Conservation (phyloP, 2,797 vertebrate species). For the Vireo griseus region DNA sequence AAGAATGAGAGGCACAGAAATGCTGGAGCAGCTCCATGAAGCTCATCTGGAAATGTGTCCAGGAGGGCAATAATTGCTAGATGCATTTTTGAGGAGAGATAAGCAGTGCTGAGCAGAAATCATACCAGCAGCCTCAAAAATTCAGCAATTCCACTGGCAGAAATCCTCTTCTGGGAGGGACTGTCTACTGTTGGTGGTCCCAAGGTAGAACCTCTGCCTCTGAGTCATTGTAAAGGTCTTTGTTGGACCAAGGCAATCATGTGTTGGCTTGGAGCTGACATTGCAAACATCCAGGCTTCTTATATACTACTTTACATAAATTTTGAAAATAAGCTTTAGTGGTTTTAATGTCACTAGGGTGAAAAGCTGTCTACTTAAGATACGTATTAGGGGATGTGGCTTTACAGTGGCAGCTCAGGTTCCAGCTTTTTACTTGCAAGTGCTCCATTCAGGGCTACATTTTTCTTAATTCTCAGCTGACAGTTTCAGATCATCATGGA, state of each 20-base stretch:
- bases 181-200: neutral
- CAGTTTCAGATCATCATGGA: neutral
- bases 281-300: neutral
- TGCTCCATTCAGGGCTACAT: neutral
- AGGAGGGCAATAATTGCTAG: neutral
- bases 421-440: neutral
- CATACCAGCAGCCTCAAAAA: neutral
- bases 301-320: neutral
- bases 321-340: neutral
- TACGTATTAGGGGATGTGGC: neutral
- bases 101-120: neutral
- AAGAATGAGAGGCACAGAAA: neutral
- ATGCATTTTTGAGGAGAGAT: neutral
- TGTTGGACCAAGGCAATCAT: neutral
- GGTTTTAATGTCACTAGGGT: neutral
- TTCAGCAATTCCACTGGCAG: neutral
- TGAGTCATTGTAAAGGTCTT: neutral
- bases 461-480: neutral
- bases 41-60: neutral
- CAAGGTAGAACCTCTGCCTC: neutral
- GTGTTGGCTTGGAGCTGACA: neutral
- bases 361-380: neutral
- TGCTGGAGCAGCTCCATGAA: neutral
- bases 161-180: neutral
- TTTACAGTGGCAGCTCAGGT: neutral